Base-by-base conservation (phyloP, 2,888 invertebrate species). In the Trachelus tabidus region DNA sequence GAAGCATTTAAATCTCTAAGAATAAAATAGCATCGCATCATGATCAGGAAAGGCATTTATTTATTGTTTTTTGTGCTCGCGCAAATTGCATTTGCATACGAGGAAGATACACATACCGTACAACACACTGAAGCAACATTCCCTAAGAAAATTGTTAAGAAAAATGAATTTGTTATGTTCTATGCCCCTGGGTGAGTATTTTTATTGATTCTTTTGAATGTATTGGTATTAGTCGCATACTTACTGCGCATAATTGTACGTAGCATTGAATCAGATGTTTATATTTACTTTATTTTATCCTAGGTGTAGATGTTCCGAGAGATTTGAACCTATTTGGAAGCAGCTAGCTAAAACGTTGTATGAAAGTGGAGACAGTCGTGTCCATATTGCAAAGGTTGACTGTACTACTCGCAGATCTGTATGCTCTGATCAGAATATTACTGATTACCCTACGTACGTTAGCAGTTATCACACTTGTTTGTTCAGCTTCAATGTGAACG, bases 101-200 rank as follows among this genome's bases (percentile, higher is more conserved):
- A 90, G 12, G 91, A 92, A 79, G 92, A 92, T 82, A 89, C 90
- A 6, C 89, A 92, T 79, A 87, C 89, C 82, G 92, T 93, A 37
- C 94, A 93, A 83, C 92, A 94, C 81, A 92, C 95, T 0, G 93
- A 94, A 84, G 92, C 94, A 73, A 92, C 95, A 86, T 96, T 96
- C 87, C 93, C 93, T 69, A 92, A 92, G 76, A 94, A 94, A 91
- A 92, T 86, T 15, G 79, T 84, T 35, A 90, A 90, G 77, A 92
- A 89, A 79, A 92, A 93, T 87, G 96, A 97, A 90, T 98, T 98
- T 89, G 93, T 98, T 6, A 97, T 98, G 92, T 98, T 98, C 91
- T 98, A 96, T 92, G 97, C 97, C 0, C 97, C 98, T 0, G 98
- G 98, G 98, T 93, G 88, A 89, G 89, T 83, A 79, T 69, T 69